Base-by-base conservation (phyloP, 2,888 invertebrate genomes). In the Melinopterus prodromus region DNA sequence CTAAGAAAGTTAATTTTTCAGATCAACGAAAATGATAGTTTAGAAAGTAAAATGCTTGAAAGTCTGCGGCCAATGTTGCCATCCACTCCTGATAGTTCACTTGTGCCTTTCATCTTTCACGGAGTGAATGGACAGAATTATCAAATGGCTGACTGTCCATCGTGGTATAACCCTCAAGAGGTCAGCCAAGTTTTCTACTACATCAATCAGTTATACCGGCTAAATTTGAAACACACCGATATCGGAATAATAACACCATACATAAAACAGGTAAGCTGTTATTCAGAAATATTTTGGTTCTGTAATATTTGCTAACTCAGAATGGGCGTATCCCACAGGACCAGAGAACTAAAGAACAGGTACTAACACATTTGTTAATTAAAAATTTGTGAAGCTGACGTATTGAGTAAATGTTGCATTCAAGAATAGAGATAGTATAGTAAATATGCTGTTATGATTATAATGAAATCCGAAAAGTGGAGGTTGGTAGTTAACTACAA, bases 211-310 rank as follows among this genome's bases (percentile, higher is more conserved):
- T 89, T 98, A 1, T 94, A 94, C 83, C 92, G 93, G 81, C 90
- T 91, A 77, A 93, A 93, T 35, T 86, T 97, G n/a, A 87, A 86
- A 0, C 89, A 92, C 0, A 91, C 92, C 77, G 95, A 97, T 84
- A 93, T 99, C 86, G 99, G 98, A 4, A 94, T 99, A 79, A 96
- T 99, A 81, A 95, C 98, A 14, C 98, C 98, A 0, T 99, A 99
- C 87, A 90, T 94, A 81, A 96, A 97, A 88, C 99, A 99, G 93
- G 97, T 97, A 88, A 53, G 12, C 16, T 69, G 7, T 70, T 5
- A 77, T 0, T 3, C 53, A 16, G 16, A 26, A 35, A 38, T 77
- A 77, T 77, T 69, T 2, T 16, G n/a, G 4, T 26, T 15, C 12
- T 15, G 16, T 14, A 9, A n/a, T 76, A 69, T 16, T 76, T 53